These are phyloP conservation scores for Orchestes rusci DNA, from an alignment of 2,888 invertebrate genomes.

Conservation along the genomic window DNA sequence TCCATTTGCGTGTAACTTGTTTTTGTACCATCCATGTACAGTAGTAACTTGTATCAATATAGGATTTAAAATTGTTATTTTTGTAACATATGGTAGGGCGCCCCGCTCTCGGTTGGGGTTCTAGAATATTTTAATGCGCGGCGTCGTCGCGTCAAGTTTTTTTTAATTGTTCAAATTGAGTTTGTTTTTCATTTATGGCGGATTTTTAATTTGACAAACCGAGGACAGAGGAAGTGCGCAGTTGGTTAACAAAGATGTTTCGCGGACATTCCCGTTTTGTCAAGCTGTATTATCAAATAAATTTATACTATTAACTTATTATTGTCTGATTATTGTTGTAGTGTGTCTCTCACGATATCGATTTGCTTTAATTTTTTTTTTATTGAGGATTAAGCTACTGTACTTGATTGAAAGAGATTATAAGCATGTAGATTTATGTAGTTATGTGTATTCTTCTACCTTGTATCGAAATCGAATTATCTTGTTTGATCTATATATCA, in stretches of 20 bases:
- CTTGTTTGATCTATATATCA: background rate
- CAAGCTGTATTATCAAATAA: constrained; percentile 43
- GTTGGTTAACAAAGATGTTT: constrained; percentile 21
- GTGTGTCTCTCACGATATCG: constrained; percentile 5
- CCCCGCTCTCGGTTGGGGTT: constrained; percentile 29
- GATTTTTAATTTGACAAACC: constrained; percentile 35
- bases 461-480: background rate
- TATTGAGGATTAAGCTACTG: constrained; percentile 18
- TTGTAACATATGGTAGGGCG: constrained; percentile 43
- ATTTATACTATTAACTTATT: constrained; percentile 42
- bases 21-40: constrained; percentile 32
- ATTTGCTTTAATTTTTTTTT: constrained; percentile 15
- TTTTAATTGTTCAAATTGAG: constrained; percentile 20
- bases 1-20: too few species aligned
- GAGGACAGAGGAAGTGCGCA: constrained; percentile 24
- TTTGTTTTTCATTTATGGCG: constrained; percentile 9
- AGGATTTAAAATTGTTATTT: constrained; percentile 35
- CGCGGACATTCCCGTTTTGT: constrained; percentile 43
- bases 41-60: constrained; percentile 29
- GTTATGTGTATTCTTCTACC: constrained; percentile 12
- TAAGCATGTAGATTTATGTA: constrained; percentile 22
- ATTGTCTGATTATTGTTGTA: constrained; percentile 28
- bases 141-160: constrained; percentile 31
- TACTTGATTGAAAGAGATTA: constrained; percentile 22
- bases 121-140: constrained; percentile 34